phyloP scores from a whole-genome alignment of 2,113 vertebrate species.

The Serinus canaria region DNA sequence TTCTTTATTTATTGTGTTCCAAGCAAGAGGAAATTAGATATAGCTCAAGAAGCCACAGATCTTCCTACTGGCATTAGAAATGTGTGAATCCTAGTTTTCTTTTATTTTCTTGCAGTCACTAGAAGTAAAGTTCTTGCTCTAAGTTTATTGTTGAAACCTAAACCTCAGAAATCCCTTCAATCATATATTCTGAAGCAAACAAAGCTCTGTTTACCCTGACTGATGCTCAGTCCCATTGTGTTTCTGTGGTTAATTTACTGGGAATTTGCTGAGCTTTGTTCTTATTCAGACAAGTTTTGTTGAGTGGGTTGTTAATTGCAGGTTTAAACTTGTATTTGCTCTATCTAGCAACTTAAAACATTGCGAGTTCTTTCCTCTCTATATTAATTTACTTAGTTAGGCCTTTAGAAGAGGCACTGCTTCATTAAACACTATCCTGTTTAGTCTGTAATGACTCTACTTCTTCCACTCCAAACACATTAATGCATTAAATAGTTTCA shows the following conservation, averaged over 20 bases:
- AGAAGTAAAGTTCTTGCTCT: background rate
- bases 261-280: constrained; percentile 26
- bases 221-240: background rate
- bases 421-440: constrained; percentile 29
- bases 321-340: constrained; percentile 14
- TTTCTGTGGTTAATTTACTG: background rate
- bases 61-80: background rate
- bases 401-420: background rate
- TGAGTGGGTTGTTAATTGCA: constrained; percentile 2
- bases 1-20: background rate
- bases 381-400: background rate
- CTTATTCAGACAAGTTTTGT: background rate
- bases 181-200: background rate
- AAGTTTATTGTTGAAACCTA: background rate
- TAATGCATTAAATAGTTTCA: background rate
- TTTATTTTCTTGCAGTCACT: background rate
- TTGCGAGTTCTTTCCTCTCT: background rate
- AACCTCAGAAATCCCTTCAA: background rate
- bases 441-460: background rate
- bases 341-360: background rate
- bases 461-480: background rate
- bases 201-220: background rate
- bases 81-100: background rate
- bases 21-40: background rate
- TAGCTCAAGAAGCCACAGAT: background rate